A percentile compares a stretch with the other conserved stretches of the same genome.
These are phyloP conservation scores for Lepetodrilus schrolli DNA, from an alignment of 2,888 invertebrate species.

Conservation along the genomic window DNA sequence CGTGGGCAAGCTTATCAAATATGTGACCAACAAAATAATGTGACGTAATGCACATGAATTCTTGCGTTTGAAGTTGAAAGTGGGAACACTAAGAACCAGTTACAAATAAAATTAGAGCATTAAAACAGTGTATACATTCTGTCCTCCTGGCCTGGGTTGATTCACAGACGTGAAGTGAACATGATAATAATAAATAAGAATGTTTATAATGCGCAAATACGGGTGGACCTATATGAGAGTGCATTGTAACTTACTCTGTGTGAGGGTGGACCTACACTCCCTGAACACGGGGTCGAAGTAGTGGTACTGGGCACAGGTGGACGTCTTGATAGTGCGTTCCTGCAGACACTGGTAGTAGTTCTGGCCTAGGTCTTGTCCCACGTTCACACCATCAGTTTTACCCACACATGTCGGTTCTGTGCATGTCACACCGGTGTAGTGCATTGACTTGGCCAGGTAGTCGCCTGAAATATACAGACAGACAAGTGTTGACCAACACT, in stretches of 20 bases:
- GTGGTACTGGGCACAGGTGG: not conserved
- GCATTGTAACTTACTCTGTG: constrained; percentile 6
- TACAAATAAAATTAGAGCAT: too few species aligned
- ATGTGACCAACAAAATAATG: too few species aligned
- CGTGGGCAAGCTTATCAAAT: too few species aligned
- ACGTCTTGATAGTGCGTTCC: not conserved
- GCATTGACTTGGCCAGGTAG: not conserved
- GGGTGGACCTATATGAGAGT: too few species aligned
- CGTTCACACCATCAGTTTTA: not conserved
- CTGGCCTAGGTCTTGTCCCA: not conserved
- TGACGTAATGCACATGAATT: too few species aligned
- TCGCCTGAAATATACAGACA: constrained; percentile 24
- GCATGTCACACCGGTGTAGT: not conserved
- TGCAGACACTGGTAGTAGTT: not conserved
- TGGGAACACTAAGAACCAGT: too few species aligned
- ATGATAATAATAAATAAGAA: too few species aligned
- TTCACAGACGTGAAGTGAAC: too few species aligned
- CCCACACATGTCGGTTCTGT: constrained; percentile 3
- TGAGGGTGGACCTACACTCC: constrained; percentile 10
- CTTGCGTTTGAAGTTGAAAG: too few species aligned
- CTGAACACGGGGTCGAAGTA: constrained; percentile 12
- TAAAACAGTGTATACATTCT: too few species aligned
- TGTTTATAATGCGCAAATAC: too few species aligned
- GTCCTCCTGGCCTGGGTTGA: too few species aligned
- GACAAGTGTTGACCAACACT: not conserved